Percentiles rank a stretch among this genome's conserved stretches.
Evolutionary conservation across 2,797 vertebrate species (phyloP).

Genomic region (Phrynocephalus guinanensis): DNA sequence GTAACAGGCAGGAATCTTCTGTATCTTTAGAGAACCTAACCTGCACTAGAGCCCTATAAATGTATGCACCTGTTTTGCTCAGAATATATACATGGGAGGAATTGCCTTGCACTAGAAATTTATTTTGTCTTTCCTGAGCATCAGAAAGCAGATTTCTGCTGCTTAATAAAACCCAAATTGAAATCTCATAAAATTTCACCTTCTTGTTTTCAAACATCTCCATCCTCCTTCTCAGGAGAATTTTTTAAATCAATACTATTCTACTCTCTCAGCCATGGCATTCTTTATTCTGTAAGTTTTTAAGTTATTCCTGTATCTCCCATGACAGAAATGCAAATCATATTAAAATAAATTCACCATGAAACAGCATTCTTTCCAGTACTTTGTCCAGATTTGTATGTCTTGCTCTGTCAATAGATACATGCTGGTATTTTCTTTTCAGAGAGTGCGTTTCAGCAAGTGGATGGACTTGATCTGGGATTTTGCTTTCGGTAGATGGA

Average conservation of each 20-base stretch:
- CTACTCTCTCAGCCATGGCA: not conserved
- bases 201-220: not conserved
- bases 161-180: not conserved
- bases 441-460: not conserved
- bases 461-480: not conserved
- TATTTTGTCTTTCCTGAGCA: not conserved
- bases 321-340: not conserved
- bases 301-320: not conserved
- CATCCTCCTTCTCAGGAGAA: not conserved
- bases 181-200: not conserved
- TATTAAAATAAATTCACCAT: not conserved
- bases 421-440: not conserved
- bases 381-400: not conserved
- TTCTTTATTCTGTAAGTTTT: not conserved
- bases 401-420: not conserved
- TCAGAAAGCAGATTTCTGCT: not conserved
- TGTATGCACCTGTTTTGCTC: not conserved
- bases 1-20: not conserved
- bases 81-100: not conserved
- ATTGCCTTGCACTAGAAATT: not conserved
- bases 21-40: not conserved
- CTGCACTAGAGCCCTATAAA: not conserved
- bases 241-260: not conserved
- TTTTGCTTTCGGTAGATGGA: not conserved
- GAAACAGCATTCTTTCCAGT: not conserved